A percentile compares a stretch with the other conserved stretches of the same genome.
These are phyloP conservation scores for Conus ventricosus DNA, from an alignment of 1,140 invertebrate species.

Conservation along the genomic window DNA sequence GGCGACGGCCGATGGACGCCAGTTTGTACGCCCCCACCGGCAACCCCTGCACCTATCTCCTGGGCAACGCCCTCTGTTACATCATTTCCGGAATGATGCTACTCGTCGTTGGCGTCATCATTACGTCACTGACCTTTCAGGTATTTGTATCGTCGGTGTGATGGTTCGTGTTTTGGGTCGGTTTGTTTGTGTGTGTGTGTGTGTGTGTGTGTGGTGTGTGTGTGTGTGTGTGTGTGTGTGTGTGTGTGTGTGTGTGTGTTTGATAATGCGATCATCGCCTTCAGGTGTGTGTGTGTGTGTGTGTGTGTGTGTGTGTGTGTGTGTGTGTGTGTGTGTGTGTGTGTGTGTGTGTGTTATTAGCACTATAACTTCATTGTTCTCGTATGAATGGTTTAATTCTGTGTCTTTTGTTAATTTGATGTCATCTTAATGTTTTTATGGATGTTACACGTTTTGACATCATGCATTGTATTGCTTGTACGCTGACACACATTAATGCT, in stretches of 20 bases:
- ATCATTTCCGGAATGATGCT: conserved; percentile 62
- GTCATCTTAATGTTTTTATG: too few species aligned
- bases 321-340: background rate
- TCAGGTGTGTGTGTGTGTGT: background rate
- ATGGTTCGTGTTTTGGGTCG: background rate
- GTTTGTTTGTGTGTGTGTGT: background rate
- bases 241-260: background rate
- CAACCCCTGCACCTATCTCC: conserved; percentile 61
- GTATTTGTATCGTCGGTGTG: background rate
- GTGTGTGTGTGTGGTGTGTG: background rate
- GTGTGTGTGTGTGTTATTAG: background rate
- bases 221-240: conserved; percentile 15
- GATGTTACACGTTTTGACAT: too few species aligned
- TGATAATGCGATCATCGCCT: too few species aligned
- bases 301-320: background rate
- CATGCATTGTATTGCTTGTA: too few species aligned
- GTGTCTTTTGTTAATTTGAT: too few species aligned
- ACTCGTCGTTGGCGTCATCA: conserved; percentile 66
- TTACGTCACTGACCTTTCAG: conserved; percentile 67
- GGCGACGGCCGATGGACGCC: conserved; percentile 57
- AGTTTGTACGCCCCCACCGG: conserved; percentile 48
- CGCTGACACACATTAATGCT: too few species aligned
- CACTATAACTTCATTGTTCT: too few species aligned
- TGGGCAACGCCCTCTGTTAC: conserved; percentile 65
- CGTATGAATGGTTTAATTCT: too few species aligned